Evolutionary conservation across 2,888 invertebrate genomes (phyloP).

Genomic region (Sinohyriopsis cumingii): DNA sequence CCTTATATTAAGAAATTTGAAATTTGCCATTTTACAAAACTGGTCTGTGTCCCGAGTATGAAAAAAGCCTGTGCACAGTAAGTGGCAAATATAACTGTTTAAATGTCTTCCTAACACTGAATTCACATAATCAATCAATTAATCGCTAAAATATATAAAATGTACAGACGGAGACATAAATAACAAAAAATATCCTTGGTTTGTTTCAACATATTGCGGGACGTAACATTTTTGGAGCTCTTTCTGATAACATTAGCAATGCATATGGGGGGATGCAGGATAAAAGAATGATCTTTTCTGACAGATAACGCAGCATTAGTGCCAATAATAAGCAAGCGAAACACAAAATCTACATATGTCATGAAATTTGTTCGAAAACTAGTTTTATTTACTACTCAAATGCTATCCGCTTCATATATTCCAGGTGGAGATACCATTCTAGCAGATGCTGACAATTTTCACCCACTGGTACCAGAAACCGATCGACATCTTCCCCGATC

Average conservation of each 20-base stretch:
- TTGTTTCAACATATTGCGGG: background rate
- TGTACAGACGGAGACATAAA: too few species aligned
- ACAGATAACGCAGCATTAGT: conserved; percentile 10
- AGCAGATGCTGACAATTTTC: conserved; percentile 1
- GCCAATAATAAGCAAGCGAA: conserved; percentile 7
- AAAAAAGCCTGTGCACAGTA: too few species aligned
- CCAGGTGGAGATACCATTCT: background rate
- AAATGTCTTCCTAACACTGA: too few species aligned
- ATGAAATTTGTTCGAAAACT: conserved; percentile 13
- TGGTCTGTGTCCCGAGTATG: too few species aligned
- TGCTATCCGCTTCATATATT: conserved; percentile 7
- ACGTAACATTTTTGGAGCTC: conserved; percentile 11
- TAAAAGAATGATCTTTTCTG: conserved; percentile 6
- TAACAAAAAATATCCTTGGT: too few species aligned
- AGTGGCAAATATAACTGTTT: too few species aligned
- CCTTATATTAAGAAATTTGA: too few species aligned
- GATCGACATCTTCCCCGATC: conserved; percentile 3
- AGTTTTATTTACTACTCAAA: conserved; percentile 2
- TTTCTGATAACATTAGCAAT: conserved; percentile 8
- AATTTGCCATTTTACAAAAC: too few species aligned
- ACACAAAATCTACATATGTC: conserved; percentile 1
- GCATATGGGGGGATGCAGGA: background rate
- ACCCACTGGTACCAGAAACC: conserved; percentile 1
- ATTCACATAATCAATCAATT: too few species aligned
- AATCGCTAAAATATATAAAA: too few species aligned